Conservation (phyloP, 1,140 invertebrate genomes). For the Melitaea cinxia region DNA sequence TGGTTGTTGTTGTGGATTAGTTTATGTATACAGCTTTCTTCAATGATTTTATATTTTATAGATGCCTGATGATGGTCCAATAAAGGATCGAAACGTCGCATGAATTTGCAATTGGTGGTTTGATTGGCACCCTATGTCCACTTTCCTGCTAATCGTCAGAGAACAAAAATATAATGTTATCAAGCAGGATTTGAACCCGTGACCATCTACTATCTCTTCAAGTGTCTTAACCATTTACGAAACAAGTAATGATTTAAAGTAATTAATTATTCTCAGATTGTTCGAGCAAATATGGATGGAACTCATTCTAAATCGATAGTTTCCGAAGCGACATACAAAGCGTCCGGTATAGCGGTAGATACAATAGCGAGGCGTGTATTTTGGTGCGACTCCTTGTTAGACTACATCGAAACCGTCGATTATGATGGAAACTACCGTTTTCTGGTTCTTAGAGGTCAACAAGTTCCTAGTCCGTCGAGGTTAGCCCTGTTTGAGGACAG, state of each 20-base stretch:
- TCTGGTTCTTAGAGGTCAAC: slow-evolving; percentile 90
- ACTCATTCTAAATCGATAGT: slow-evolving; percentile 91
- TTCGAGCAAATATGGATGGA: slow-evolving; percentile 96
- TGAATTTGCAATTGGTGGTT: too few relatives aligned
- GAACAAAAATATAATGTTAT: too few relatives aligned
- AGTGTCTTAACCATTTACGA: too few relatives aligned
- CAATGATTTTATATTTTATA: too few relatives aligned
- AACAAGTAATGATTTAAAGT: neutral
- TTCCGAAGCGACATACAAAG: slow-evolving; percentile 94
- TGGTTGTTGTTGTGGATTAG: too few relatives aligned
- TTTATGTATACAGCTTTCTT: too few relatives aligned
- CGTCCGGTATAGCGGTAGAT: slow-evolving; percentile 92
- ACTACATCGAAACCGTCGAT: slow-evolving; percentile 98
- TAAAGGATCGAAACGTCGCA: too few relatives aligned
- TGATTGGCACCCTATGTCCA: too few relatives aligned
- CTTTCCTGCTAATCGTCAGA: too few relatives aligned
- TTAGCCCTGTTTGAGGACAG: slow-evolving; percentile 94
- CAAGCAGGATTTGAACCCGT: too few relatives aligned
- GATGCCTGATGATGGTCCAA: too few relatives aligned
- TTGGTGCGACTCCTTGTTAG: slow-evolving; percentile 97
- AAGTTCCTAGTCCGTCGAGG: slow-evolving; percentile 93
- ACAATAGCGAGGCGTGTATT: slow-evolving; percentile 94
- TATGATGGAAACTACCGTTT: slow-evolving; percentile 93
- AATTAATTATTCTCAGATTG: slow-evolving; percentile 76
- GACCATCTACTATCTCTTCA: too few relatives aligned